phyloP scores from a whole-genome alignment of 1,140 invertebrate genomes.

The Oppia nitens region DNA sequence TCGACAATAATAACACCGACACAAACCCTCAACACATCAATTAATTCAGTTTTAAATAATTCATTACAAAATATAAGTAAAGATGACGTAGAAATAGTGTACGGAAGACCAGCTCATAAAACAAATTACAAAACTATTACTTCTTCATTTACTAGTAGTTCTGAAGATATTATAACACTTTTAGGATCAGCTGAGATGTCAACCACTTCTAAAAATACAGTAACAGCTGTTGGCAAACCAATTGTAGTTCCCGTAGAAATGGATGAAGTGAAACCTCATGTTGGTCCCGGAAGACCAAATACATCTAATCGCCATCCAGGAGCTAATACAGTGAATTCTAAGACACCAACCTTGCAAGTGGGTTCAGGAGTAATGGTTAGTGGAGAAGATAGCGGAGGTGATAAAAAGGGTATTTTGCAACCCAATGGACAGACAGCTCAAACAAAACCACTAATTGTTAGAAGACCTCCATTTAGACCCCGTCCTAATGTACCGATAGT shows the following conservation, averaged over 20 bases:
- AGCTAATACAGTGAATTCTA: neutral
- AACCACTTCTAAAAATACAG: slow-evolving; percentile 5
- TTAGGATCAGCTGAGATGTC: neutral
- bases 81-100: slow-evolving; percentile 17
- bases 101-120: slow-evolving; percentile 17
- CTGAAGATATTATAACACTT: neutral
- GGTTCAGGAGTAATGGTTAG: neutral
- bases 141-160: neutral
- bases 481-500: slow-evolving; percentile 19
- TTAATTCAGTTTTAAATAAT: neutral
- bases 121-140: neutral
- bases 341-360: slow-evolving; percentile 4
- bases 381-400: neutral
- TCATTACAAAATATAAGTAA: neutral
- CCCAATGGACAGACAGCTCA: neutral
- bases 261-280: slow-evolving; percentile 17
- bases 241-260: slow-evolving; percentile 19
- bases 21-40: neutral
- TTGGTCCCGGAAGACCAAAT: slow-evolving; percentile 1
- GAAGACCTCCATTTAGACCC: slow-evolving; percentile 18
- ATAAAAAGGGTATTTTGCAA: neutral
- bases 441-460: slow-evolving; percentile 4
- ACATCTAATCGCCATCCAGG: neutral
- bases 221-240: slow-evolving; percentile 12
- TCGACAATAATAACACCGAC: neutral